phyloP scores from a whole-genome alignment of 2,797 vertebrate genomes.

The Pagetopsis macropterus region DNA sequence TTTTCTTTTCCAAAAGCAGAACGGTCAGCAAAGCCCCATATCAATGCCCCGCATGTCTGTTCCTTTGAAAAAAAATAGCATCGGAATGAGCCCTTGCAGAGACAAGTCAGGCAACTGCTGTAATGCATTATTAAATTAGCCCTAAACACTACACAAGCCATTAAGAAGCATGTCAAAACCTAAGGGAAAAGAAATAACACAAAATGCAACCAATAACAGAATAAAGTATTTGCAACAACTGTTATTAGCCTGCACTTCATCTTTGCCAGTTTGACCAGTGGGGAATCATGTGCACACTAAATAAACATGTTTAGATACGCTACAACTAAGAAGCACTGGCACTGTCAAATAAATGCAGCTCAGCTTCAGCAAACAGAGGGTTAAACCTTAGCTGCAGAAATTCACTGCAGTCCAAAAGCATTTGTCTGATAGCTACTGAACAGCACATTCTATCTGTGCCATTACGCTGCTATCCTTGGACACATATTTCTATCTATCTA shows the following conservation, averaged over 20 bases:
- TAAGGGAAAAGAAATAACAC: constrained; percentile 65
- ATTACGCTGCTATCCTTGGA: constrained; percentile 71
- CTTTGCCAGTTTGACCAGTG: constrained; percentile 66
- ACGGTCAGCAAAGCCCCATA: constrained; percentile 80
- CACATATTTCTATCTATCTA: constrained; percentile 68
- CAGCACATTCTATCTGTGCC: constrained; percentile 82
- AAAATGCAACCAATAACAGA: constrained; percentile 78
- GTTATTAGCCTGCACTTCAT: constrained; percentile 70
- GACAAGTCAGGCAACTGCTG: constrained; percentile 85
- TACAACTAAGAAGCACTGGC: constrained; percentile 76
- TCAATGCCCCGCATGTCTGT: constrained; percentile 79
- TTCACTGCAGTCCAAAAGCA: constrained; percentile 88
- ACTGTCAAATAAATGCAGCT: constrained; percentile 75
- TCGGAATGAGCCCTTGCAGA: constrained; percentile 85
- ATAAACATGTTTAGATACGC: constrained; percentile 75
- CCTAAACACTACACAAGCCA: constrained; percentile 86
- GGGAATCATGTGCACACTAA: constrained; percentile 70
- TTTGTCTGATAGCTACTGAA: constrained; percentile 86
- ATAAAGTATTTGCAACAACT: constrained; percentile 73
- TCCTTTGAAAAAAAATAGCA: constrained; percentile 77
- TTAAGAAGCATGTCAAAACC: constrained; percentile 80
- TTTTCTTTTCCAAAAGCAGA: constrained; percentile 69
- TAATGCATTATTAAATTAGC: constrained; percentile 86
- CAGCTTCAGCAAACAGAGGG: constrained; percentile 79
- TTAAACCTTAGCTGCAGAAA: constrained; percentile 89